Evolutionary conservation across 2,888 invertebrate species (phyloP).

Genomic region (Sphaerophoria rueppellii): DNA sequence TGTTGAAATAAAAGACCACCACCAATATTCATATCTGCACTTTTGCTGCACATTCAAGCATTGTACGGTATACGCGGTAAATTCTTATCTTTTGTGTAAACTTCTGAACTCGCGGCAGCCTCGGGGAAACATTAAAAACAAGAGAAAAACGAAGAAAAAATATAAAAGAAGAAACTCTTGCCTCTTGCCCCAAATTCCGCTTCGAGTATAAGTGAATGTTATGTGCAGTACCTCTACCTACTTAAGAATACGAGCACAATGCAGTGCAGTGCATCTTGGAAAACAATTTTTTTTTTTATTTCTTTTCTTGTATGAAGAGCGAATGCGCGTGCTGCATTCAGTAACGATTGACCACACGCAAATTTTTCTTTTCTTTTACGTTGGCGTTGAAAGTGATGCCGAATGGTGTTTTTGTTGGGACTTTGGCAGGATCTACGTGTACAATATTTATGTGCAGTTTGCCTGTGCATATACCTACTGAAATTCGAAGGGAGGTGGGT

Average conservation of each 20-base stretch:
- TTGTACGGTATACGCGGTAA: constrained; percentile 27
- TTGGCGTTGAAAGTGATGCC: constrained; percentile 73
- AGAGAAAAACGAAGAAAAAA: neutral
- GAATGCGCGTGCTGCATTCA: constrained; percentile 46
- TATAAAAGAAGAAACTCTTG: constrained; percentile 34
- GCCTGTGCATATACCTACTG: no score
- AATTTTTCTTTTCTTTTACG: constrained; percentile 48
- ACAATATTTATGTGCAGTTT: no score
- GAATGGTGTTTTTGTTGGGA: constrained; percentile 27
- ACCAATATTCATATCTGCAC: constrained; percentile 32
- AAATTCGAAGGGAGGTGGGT: no score
- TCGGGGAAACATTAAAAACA: neutral
- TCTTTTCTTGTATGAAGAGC: neutral
- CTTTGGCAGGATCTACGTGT: neutral
- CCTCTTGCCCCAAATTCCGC: constrained; percentile 59
- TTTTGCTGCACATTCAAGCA: constrained; percentile 7
- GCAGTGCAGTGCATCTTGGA: constrained; percentile 26
- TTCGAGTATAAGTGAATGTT: constrained; percentile 51
- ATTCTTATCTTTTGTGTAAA: constrained; percentile 54
- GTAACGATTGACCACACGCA: constrained; percentile 66
- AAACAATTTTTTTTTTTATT: neutral
- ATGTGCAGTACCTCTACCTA: constrained; percentile 18
- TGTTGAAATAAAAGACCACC: constrained; percentile 56
- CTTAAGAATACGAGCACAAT: neutral
- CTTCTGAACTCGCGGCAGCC: constrained; percentile 45